Conservation (phyloP, 2,888 invertebrate species). For the Cephus pulcher region DNA sequence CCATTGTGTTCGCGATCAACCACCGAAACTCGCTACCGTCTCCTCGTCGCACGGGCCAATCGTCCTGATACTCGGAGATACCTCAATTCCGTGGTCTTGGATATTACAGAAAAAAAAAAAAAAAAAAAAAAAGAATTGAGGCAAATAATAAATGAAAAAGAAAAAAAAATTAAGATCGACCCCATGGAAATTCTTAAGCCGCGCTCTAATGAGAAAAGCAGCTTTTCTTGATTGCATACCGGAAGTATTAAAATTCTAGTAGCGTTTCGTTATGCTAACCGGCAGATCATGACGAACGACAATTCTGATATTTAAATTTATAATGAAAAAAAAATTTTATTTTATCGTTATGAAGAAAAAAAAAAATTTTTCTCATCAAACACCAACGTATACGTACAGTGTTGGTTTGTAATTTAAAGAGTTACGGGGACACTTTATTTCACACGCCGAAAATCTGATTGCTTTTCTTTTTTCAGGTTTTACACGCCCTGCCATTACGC, state of each 20-base stretch:
- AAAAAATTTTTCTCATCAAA: too few relatives aligned
- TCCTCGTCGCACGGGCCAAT: slow-evolving; percentile 37
- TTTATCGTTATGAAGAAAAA: background rate
- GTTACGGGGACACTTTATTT: background rate
- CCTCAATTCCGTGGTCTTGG: background rate
- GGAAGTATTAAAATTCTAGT: background rate
- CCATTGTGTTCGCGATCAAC: background rate
- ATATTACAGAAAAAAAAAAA: background rate
- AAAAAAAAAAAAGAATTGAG: background rate
- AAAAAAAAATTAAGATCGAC: background rate
- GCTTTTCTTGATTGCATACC: background rate
- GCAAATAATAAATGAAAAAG: background rate
- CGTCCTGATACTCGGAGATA: slow-evolving; percentile 50
- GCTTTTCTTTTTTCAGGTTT: slow-evolving; percentile 24
- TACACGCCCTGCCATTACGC: slow-evolving; percentile 39
- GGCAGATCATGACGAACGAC: background rate
- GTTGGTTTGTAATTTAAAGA: background rate
- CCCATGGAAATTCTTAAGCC: background rate
- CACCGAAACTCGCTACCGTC: slow-evolving; percentile 25
- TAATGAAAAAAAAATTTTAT: too few relatives aligned
- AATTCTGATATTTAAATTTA: background rate
- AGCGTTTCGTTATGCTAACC: background rate
- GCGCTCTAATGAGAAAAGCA: background rate
- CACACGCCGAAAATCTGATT: background rate
- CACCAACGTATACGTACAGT: background rate